Base-by-base conservation (phyloP, 2,888 invertebrate genomes). In the Camponotus fellah region DNA sequence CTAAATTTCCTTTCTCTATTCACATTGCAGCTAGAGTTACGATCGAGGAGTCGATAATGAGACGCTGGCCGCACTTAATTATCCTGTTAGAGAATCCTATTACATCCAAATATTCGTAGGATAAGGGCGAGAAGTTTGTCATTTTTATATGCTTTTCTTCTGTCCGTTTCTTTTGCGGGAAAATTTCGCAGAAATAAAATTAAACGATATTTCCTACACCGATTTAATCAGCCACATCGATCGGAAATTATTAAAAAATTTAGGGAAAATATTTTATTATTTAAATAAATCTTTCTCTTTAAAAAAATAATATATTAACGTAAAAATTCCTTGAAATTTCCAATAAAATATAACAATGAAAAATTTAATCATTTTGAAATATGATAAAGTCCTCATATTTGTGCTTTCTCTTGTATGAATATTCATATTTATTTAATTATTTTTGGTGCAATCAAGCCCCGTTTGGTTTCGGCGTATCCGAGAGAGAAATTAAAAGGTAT, bases 21-120 rank as follows among this genome's bases (percentile, higher is more conserved):
- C 32, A 21, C 10, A 10, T n/a, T 65, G 37, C 17, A 66, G n/a
- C 56, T 69, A 69, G 32, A 71, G 10, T 32, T 69, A 79, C 58
- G 77, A 69, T 71, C 43, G 32, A 69, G 56, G 32, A 79, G 71
- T 58, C 71, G 71, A 71, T 79, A 79, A 79, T 71, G 79, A 71
- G 69, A 79, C 69, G 77, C 40, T 79, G 58, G 69, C 43, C 71
- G 14, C 34, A 58, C 12, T 79, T 79, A 79, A 79, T 69, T 71
- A 69, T 21, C 9, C n/a, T 43, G n/a, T 69, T 69, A 43, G 71
- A 79, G n/a, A 71, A 32, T 3, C 43, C 5, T 10, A 21, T 79
- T 69, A 79, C 12, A 8, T 68, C 9, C n/a, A 53, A 68, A 40
- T 68, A 77, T 77, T 77, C 37, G 32, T 43, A 21, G 6, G 14